Evolutionary conservation across 2,113 vertebrate genomes (phyloP).

Genomic region (Plecturocebus donacophilus): DNA sequence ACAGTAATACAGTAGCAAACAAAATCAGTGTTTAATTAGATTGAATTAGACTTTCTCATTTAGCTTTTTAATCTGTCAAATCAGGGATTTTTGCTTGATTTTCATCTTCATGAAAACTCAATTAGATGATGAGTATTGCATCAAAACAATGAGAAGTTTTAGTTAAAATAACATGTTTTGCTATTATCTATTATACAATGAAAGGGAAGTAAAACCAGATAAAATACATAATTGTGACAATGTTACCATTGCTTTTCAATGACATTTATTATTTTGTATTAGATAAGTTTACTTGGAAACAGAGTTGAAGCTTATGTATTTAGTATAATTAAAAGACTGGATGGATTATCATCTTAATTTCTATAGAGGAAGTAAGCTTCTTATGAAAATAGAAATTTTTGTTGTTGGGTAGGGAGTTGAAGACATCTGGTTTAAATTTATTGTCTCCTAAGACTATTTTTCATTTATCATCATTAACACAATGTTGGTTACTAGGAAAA

Average conservation of each 20-base stretch:
- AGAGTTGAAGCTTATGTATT: neutral
- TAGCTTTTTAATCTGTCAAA: slow-evolving; percentile 9
- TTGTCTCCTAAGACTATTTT: neutral
- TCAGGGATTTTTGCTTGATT: slow-evolving; percentile 18
- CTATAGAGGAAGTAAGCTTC: neutral
- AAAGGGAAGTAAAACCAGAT: neutral
- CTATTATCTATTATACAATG: neutral
- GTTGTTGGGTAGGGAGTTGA: neutral
- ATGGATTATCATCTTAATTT: neutral
- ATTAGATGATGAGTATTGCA: neutral
- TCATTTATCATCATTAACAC: neutral
- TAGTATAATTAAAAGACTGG: slow-evolving; percentile 15
- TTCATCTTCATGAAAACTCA: slow-evolving; percentile 5
- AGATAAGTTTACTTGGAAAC: neutral
- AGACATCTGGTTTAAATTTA: neutral
- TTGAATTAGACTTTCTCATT: slow-evolving; percentile 18
- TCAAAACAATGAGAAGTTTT: slow-evolving; percentile 15
- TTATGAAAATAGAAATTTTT: neutral
- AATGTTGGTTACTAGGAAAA: neutral
- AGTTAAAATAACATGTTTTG: neutral
- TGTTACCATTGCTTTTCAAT: neutral
- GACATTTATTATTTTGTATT: slow-evolving; percentile 25
- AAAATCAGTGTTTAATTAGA: slow-evolving; percentile 40
- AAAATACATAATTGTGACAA: neutral
- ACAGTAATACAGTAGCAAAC: neutral